These are phyloP conservation scores for Cirrhinus mrigala DNA, from an alignment of 2,797 vertebrate genomes.

Conservation along the genomic window DNA sequence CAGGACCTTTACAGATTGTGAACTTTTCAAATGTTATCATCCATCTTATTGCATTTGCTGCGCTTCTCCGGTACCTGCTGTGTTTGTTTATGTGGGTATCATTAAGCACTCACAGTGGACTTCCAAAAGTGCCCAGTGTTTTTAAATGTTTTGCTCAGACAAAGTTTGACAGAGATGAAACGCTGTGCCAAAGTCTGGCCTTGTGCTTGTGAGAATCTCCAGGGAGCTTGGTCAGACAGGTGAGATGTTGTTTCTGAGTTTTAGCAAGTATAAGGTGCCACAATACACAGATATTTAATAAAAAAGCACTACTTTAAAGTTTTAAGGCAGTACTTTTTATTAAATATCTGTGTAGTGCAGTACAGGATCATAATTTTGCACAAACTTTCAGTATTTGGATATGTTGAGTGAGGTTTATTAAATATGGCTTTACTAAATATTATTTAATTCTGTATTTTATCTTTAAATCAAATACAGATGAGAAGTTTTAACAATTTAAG, in stretches of 20 bases:
- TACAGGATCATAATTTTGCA: not conserved
- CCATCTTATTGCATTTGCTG: slow-evolving; percentile 16
- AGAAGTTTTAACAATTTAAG: not conserved
- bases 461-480: not conserved
- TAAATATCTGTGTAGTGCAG: not conserved
- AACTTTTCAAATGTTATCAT: slow-evolving; percentile 40
- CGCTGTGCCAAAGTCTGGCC: slow-evolving; percentile 10
- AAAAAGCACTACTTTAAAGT: not conserved
- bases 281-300: not conserved
- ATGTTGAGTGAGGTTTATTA: not conserved
- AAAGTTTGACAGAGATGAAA: slow-evolving; percentile 21
- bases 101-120: slow-evolving; percentile 23
- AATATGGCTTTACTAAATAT: not conserved
- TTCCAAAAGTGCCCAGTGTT: slow-evolving; percentile 3
- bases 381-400: not conserved
- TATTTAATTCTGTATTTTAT: not conserved
- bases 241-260: not conserved
- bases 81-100: slow-evolving; percentile 21
- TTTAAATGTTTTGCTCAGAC: slow-evolving; percentile 27
- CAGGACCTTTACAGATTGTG: slow-evolving; percentile 35
- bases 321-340: not conserved
- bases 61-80: not conserved
- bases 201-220: not conserved
- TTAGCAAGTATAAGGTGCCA: not conserved
- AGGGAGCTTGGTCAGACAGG: slow-evolving; percentile 5